phyloP scores from a whole-genome alignment of 1,140 invertebrate species.

The Meloidogyne hapla region DNA sequence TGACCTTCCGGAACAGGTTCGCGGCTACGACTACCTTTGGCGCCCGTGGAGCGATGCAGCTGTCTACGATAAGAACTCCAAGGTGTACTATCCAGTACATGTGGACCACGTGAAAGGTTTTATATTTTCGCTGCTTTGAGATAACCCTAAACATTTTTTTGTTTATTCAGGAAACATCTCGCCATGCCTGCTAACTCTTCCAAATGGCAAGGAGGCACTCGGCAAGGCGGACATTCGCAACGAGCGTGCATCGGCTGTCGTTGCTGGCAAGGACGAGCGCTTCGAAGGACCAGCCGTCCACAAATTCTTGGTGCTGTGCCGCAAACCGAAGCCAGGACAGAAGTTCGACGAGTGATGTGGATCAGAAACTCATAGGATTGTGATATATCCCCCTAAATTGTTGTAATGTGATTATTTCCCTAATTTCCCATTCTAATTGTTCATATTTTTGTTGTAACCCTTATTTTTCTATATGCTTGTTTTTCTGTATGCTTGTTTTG shows the following conservation, averaged over 20 bases:
- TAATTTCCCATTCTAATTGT: neutral
- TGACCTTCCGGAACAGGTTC: slow-evolving; percentile 49
- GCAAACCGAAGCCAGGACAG: slow-evolving; percentile 35
- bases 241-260: slow-evolving; percentile 32
- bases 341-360: slow-evolving; percentile 26
- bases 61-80: slow-evolving; percentile 34
- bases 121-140: neutral
- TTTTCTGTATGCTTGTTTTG: neutral
- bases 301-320: slow-evolving; percentile 43
- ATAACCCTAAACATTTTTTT: neutral
- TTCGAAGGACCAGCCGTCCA: slow-evolving; percentile 35
- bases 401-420: neutral
- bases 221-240: slow-evolving; percentile 53
- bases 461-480: neutral
- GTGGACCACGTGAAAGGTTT: slow-evolving; percentile 44
- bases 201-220: slow-evolving; percentile 48
- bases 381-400: too few species aligned
- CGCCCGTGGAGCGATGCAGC: slow-evolving; percentile 48
- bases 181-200: slow-evolving; percentile 39
- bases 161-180: slow-evolving; percentile 42
- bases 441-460: neutral
- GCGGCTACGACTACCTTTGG: slow-evolving; percentile 56
- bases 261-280: slow-evolving; percentile 39
- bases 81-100: slow-evolving; percentile 50
- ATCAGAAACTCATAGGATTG: neutral